Percentiles rank a stretch among this genome's conserved stretches.
Evolutionary conservation across 2,113 vertebrate species (phyloP).

Genomic region (Salvelinus fontinalis): DNA sequence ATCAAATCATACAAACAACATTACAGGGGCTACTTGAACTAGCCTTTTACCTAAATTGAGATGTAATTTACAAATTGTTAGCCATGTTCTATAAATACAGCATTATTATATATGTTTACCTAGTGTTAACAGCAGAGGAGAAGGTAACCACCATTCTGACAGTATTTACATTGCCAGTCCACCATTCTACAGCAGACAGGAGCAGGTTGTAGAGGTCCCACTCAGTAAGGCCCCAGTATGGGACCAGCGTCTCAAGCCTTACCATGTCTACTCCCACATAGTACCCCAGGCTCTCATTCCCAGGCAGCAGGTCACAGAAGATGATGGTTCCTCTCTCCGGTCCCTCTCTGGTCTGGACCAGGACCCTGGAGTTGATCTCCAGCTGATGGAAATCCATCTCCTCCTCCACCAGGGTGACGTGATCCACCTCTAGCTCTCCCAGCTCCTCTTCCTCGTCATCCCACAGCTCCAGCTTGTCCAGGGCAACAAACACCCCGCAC

Average conservation of each 20-base stretch:
- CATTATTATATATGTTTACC: not conserved
- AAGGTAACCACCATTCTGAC: not conserved
- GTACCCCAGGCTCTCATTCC: conserved; percentile 93
- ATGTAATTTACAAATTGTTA: not conserved
- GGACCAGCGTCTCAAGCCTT: conserved; percentile 53
- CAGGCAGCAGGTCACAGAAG: conserved; percentile 94
- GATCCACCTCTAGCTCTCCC: conserved; percentile 86
- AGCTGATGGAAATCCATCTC: conserved; percentile 86
- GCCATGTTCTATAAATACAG: not conserved
- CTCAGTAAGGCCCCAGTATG: not conserved
- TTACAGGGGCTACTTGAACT: not conserved
- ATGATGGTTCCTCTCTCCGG: conserved; percentile 94
- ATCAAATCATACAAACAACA: conserved; percentile 7
- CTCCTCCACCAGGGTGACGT: conserved; percentile 81
- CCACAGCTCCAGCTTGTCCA: conserved; percentile 94
- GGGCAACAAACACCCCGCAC: conserved; percentile 94
- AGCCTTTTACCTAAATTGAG: not conserved
- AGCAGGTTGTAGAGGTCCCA: not conserved
- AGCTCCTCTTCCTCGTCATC: conserved; percentile 79
- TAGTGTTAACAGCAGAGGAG: not conserved
- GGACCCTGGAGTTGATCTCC: conserved; percentile 94
- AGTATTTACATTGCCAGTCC: not conserved
- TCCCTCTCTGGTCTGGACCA: conserved; percentile 90
- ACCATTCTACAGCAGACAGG: not conserved
- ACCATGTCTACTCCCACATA: conserved; percentile 99